Evolutionary conservation across 1,140 invertebrate species (phyloP).

Genomic region (Nixonia krombeini): DNA sequence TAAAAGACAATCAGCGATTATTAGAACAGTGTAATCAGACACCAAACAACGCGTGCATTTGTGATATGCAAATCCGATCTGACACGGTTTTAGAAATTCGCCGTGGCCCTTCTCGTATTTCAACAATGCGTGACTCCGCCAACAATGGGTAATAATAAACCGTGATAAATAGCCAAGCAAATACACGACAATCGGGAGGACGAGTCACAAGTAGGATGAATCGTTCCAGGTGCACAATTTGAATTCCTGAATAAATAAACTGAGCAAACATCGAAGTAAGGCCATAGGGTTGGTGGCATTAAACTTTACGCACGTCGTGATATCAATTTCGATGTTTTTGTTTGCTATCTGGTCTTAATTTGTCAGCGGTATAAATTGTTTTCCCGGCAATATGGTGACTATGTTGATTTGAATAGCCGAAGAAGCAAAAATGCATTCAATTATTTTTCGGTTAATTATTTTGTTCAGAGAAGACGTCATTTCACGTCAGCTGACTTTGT

Average conservation of each 20-base stretch:
- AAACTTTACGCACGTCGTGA: constrained; percentile 4
- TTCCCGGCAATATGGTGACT: neutral
- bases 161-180: constrained; percentile 72
- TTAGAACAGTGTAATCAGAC: constrained; percentile 62
- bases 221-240: constrained; percentile 61
- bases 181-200: constrained; percentile 62
- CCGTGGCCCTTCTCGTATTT: constrained; percentile 57
- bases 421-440: no score
- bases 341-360: constrained; percentile 21
- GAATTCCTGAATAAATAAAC: constrained; percentile 62
- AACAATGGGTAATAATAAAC: constrained; percentile 73
- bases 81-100: constrained; percentile 70
- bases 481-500: no score
- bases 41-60: constrained; percentile 42
- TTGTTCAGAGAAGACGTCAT: no score
- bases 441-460: no score
- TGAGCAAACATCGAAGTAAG: constrained; percentile 52
- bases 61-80: constrained; percentile 70
- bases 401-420: no score
- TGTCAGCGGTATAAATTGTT: constrained; percentile 9
- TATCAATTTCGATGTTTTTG: constrained; percentile 4
- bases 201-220: constrained; percentile 42
- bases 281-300: constrained; percentile 35
- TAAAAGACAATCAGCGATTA: constrained; percentile 41
- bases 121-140: constrained; percentile 62